Base-by-base conservation (phyloP, 2,113 vertebrate genomes). In the Anser cygnoides region DNA sequence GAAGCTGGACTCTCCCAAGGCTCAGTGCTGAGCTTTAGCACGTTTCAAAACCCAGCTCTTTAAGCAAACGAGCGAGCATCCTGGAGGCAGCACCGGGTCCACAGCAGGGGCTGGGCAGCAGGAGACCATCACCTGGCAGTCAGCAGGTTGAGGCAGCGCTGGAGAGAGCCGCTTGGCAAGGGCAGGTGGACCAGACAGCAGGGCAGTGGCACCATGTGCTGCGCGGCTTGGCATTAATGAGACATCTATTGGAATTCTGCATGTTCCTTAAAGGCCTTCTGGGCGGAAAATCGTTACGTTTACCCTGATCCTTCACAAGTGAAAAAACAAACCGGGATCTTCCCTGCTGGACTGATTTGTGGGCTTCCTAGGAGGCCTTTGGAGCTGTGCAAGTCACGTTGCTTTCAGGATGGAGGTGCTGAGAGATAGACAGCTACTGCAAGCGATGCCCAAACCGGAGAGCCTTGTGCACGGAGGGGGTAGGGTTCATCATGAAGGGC, bases 101-200 rank as follows among this genome's bases (percentile, higher is more conserved):
- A 0, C 88, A 89, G 90, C 93, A 78, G 92, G 90, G 73, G 52
- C 46, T 8, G 2, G 89, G 87, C 94, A 96, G 96, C 95, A 59
- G 96, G 96, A 91, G 74, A 84, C 76, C 90, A 68, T 97, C 96
- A 91, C 76, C 93, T 96, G 97, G 95, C 87, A 93, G 82, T 63
- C 39, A 0, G 87, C 93, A 95, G 94, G 90, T 95, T 95, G 82
- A 87, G 14, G 39, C 12, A 80, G 44, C 31, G 25, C 91, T 94
- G 86, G 83, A 81, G 91, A 84, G 77, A 92, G 44, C 89, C 95
- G 67, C 96, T 97, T 97, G 97, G 97, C 97, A 97, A 90, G 0
- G 96, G 84, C 97, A 98, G 96, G 97, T 96, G 97, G 87, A 85
- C 49, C 41, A 92, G 89, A 90, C 98, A 97, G 97, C 95, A 52